Evolutionary conservation across 2,113 vertebrate genomes (phyloP), one percentile per base, ranked within the genome.

Genomic region (Nothoprocta perdicaria): DNA sequence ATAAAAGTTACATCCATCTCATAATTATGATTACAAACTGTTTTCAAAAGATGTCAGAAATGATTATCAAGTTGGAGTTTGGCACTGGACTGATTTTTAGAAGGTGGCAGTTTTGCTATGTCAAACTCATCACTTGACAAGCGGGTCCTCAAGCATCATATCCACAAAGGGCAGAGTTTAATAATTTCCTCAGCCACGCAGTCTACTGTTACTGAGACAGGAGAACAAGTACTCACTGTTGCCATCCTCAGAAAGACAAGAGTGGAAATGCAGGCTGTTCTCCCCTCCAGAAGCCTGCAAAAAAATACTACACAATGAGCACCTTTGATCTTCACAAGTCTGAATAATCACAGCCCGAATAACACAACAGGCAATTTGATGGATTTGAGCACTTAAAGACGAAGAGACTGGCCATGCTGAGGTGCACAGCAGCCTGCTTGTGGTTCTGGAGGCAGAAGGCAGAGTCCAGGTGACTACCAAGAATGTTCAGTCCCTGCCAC

Each of bases 221-320:
- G 22, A 92, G 80, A 82, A 60, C 1, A 8, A 69, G 76, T 41
- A 26, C 97, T 97, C 96, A 98, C 97, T 41, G 4, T 43, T 88
- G 60, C 95, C 92, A 38, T 97, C 97, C 95, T 97, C 97, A 41
- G 92, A 71, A 65, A 77, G 61, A 8, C 8, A 61, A 10, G 95
- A 78, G 69, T 48, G 71, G 86, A 48, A 57, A 62, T 91, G 71
- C 41, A 88, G 69, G 81, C 89, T 97, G 91, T 89, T 97, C 68
- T 98, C 98, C 43, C 87, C 80, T 29, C 58, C 67, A 93, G 95
- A 95, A 90, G 89, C 90, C 98, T 98, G 95, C 77, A 93, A 95
- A 73, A 83, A 40, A 87, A 43, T 26, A 67, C 4, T 14, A 66
- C 12, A 80, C 48, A 33, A 0, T 88, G 18, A 95, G 23, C 61